A percentile compares a stretch with the other conserved stretches of the same genome.
Conservation (phyloP, 1,140 invertebrate genomes). For the Colletes latitarsis region DNA sequence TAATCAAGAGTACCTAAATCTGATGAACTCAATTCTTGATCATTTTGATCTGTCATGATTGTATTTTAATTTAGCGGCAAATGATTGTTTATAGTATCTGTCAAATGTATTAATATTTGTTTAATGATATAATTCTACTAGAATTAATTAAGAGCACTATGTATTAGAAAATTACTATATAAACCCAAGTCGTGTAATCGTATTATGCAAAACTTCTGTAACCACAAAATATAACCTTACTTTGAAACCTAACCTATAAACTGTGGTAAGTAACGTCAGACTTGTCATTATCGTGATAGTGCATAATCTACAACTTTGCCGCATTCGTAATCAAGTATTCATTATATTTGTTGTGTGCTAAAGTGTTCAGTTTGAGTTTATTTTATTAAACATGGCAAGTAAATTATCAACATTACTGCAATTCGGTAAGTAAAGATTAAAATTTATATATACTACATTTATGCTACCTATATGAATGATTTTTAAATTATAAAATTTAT, state of each 20-base stretch:
- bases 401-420: slow-evolving; percentile 55
- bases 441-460: slow-evolving; percentile 7
- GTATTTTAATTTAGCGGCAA: not conserved
- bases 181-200: not conserved
- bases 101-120: not conserved
- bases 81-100: not conserved
- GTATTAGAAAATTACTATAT: too few relatives aligned
- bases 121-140: not conserved
- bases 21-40: slow-evolving; percentile 86
- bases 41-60: slow-evolving; percentile 56
- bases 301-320: slow-evolving; percentile 26
- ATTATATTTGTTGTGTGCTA: not conserved
- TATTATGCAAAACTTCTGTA: not conserved
- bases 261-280: not conserved
- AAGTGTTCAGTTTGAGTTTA: slow-evolving; percentile 17
- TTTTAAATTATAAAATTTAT: not conserved
- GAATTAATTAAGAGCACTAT: not conserved
- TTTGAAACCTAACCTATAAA: slow-evolving; percentile 18
- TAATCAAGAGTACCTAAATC: slow-evolving; percentile 91
- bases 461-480: not conserved
- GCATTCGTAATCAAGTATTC: not conserved
- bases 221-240: slow-evolving; percentile 50
- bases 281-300: slow-evolving; percentile 41
- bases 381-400: slow-evolving; percentile 59
- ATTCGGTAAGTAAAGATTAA: slow-evolving; percentile 64